Conservation (phyloP, 2,888 invertebrate species). For the Pomacea canaliculata region DNA sequence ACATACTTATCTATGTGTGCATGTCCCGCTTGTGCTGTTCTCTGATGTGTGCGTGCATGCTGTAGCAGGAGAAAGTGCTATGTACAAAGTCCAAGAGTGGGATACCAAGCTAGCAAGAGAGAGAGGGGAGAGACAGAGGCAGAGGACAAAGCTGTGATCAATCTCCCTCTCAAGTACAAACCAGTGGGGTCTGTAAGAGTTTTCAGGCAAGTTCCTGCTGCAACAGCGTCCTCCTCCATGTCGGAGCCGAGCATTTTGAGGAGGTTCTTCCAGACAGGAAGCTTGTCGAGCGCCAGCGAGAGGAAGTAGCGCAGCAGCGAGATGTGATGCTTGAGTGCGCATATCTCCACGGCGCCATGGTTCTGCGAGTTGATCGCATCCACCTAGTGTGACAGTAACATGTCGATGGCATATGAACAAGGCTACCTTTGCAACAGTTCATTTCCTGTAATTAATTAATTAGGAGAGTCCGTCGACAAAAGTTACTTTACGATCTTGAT, state of each 20-base stretch:
- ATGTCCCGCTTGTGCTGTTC: too few relatives aligned
- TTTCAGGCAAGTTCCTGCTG: conserved; percentile 59
- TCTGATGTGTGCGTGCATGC: too few relatives aligned
- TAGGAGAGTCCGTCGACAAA: too few relatives aligned
- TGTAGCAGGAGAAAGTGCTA: too few relatives aligned
- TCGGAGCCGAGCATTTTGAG: conserved; percentile 60
- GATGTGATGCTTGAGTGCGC: conserved; percentile 58
- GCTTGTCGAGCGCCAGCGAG: conserved; percentile 47
- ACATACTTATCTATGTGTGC: too few relatives aligned
- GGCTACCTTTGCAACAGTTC: too few relatives aligned
- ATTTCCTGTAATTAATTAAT: too few relatives aligned
- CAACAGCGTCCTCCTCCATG: conserved; percentile 60
- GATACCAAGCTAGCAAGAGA: background rate
- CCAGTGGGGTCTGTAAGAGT: conserved; percentile 46
- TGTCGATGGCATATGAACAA: too few relatives aligned
- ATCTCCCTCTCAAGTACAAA: too few relatives aligned
- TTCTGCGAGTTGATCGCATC: conserved; percentile 58
- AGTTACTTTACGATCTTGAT: too few relatives aligned
- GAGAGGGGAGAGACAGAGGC: conserved; percentile 1
- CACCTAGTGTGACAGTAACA: conserved; percentile 11
- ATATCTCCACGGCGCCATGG: conserved; percentile 67
- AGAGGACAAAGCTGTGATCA: background rate
- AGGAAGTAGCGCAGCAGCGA: conserved; percentile 61
- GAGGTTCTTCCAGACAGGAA: conserved; percentile 65
- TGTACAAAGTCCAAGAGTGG: too few relatives aligned